Percentiles rank a stretch among this genome's conserved stretches.
Evolutionary conservation across 1,140 invertebrate species (phyloP).

Genomic region (Zaprionus lachaisei): DNA sequence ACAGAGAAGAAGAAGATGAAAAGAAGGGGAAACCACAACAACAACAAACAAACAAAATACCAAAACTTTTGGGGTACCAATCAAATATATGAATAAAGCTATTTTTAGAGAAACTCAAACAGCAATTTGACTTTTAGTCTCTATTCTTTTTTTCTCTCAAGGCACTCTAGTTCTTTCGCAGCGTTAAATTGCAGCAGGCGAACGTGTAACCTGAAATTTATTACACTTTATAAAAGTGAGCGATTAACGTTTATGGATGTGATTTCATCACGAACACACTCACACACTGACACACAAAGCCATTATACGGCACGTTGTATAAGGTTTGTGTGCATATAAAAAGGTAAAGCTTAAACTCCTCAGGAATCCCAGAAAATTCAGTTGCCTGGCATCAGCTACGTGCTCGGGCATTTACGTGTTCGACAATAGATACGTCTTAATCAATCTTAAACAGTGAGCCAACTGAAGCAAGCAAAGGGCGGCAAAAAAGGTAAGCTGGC

Average conservation of each 20-base stretch:
- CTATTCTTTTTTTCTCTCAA: slow-evolving; percentile 1
- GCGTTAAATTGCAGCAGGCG: slow-evolving; percentile 49
- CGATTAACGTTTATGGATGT: slow-evolving; percentile 83
- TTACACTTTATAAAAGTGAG: slow-evolving; percentile 81
- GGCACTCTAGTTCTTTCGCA: slow-evolving; percentile 9
- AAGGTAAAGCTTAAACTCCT: slow-evolving; percentile 28
- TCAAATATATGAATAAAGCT: slow-evolving; percentile 78
- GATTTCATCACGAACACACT: slow-evolving; percentile 74
- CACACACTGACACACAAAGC: slow-evolving; percentile 7
- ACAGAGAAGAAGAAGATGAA: slow-evolving; percentile 34
- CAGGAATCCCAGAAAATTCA: slow-evolving; percentile 23
- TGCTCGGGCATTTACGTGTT: slow-evolving; percentile 64
- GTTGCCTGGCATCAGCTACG: slow-evolving; percentile 40
- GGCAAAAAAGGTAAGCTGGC: neutral
- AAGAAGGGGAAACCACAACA: slow-evolving; percentile 24
- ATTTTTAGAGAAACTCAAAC: slow-evolving; percentile 79
- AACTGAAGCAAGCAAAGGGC: slow-evolving; percentile 19
- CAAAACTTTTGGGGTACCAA: slow-evolving; percentile 69
- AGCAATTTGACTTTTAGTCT: slow-evolving; percentile 21
- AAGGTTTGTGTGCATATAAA: neutral
- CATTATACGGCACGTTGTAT: neutral
- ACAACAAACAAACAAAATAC: slow-evolving; percentile 46
- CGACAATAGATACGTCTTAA: slow-evolving; percentile 81
- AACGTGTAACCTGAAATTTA: slow-evolving; percentile 72
- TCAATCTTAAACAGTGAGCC: slow-evolving; percentile 66